phyloP scores from a whole-genome alignment of 64 coral and sea anemone genomes.

The Pocillopora verrucosa region DNA sequence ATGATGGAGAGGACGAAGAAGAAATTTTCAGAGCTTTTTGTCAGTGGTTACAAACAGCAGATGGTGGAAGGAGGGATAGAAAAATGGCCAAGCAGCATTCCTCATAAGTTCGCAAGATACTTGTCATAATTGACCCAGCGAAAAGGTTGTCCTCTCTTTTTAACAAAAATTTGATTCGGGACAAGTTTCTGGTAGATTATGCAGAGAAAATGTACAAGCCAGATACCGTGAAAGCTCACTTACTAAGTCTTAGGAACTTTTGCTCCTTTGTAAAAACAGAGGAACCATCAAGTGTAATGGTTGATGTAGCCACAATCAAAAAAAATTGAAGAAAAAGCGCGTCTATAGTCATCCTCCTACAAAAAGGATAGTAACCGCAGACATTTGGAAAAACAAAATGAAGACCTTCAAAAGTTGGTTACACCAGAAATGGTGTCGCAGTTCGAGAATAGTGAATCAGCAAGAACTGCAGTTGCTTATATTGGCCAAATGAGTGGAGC shows the following conservation, averaged over 20 bases:
- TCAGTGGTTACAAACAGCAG: not conserved
- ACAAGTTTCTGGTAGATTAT: not conserved
- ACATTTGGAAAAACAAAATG: not conserved
- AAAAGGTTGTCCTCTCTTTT: not conserved
- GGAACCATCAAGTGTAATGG: not conserved
- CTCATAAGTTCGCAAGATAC: not conserved
- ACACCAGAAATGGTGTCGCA: not conserved
- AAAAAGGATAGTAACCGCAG: not conserved
- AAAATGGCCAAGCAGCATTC: conserved; percentile 4
- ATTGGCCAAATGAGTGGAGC: not conserved
- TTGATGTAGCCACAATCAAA: not conserved
- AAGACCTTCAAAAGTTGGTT: not conserved
- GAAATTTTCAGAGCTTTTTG: not conserved
- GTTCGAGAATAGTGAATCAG: not conserved
- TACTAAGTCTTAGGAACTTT: conserved; percentile 1
- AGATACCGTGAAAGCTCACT: not conserved
- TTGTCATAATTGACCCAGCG: not conserved
- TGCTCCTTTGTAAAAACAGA: not conserved
- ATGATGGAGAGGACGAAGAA: not conserved
- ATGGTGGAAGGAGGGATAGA: not conserved
- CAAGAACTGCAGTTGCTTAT: not conserved
- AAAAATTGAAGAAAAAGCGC: not conserved
- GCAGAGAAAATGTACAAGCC: conserved; percentile 2
- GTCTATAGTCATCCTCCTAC: not conserved
- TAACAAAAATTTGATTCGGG: not conserved